Conservation (phyloP, 2,888 invertebrate species). For the Prosopocoilus inquinatus region DNA sequence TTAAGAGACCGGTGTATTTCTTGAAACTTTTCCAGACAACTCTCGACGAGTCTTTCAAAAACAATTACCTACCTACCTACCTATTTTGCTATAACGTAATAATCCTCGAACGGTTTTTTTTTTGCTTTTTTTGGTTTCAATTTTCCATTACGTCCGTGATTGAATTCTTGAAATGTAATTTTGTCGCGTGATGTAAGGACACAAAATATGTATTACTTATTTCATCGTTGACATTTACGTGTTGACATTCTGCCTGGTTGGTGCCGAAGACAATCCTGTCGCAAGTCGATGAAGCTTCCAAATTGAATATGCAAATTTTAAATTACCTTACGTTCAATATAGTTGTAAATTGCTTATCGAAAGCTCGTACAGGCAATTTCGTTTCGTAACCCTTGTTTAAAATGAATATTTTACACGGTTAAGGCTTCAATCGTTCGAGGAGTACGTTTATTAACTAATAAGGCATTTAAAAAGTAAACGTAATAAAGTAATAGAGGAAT, state of each 20-base stretch:
- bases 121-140: not conserved
- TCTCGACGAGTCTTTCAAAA: not conserved
- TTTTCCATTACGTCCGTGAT: not conserved
- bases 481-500: too few relatives aligned
- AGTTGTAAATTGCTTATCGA: conserved; percentile 2
- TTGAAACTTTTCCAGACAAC: too few relatives aligned
- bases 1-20: too few relatives aligned
- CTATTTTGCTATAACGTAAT: too few relatives aligned
- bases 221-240: conserved; percentile 8
- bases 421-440: too few relatives aligned
- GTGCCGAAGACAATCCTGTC: conserved; percentile 6
- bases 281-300: conserved; percentile 1
- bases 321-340: conserved; percentile 9
- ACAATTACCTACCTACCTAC: not conserved
- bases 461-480: too few relatives aligned
- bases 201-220: too few relatives aligned
- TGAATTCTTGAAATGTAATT: conserved; percentile 8
- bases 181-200: conserved; percentile 6
- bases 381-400: too few relatives aligned
- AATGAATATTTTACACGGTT: too few relatives aligned
- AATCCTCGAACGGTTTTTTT: not conserved
- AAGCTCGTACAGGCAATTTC: too few relatives aligned
- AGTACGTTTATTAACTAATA: too few relatives aligned
- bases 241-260: not conserved
- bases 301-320: conserved; percentile 17